phyloP scores from a whole-genome alignment of 2,113 vertebrate species.

The Tapirus terrestris region DNA sequence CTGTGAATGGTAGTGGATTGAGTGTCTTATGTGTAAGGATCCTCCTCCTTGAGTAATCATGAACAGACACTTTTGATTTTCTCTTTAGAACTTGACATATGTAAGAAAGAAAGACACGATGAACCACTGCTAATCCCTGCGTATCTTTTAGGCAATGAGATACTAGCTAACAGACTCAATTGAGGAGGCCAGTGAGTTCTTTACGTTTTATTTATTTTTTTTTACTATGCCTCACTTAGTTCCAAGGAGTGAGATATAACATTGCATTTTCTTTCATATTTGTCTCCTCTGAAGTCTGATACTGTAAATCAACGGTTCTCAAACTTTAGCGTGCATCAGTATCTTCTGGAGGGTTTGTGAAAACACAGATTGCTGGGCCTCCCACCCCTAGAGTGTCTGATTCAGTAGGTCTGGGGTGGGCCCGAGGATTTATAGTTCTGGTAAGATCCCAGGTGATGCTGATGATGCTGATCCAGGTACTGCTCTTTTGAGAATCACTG shows the following conservation, averaged over 20 bases:
- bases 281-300: neutral
- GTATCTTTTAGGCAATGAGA: neutral
- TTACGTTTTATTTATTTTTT: neutral
- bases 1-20: neutral
- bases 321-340: neutral
- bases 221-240: neutral
- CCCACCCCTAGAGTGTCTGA: neutral
- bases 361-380: neutral
- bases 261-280: neutral
- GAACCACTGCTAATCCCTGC: neutral
- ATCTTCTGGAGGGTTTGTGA: neutral
- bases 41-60: neutral
- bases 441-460: neutral
- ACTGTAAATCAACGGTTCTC: neutral
- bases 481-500: neutral
- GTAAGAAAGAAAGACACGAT: neutral
- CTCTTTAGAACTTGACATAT: neutral
- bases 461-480: neutral
- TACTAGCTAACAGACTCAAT: neutral
- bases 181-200: neutral
- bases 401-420: neutral
- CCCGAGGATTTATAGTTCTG: neutral
- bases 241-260: neutral
- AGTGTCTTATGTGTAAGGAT: neutral
- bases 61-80: fast-evolving